Evolutionary conservation across 2,888 invertebrate species (phyloP), one percentile per base, ranked within the genome.

Genomic region (Gasteruption jaculator): DNA sequence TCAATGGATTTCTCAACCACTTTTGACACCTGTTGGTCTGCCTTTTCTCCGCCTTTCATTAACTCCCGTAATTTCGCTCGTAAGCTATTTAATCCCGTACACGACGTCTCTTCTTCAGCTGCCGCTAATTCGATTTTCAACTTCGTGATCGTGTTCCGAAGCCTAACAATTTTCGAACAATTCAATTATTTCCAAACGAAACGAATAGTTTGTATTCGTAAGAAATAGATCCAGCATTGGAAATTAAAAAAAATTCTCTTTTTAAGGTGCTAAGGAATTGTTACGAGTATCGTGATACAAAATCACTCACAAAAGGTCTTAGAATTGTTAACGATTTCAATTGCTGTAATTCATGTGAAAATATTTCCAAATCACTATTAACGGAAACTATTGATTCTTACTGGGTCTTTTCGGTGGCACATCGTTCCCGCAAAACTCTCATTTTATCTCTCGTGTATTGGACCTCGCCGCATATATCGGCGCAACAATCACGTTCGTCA

Each of bases 41-140:
- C 49, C 36, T 48, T 51, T 38, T 57, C 49, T 10, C 54, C 58
- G 15, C 54, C 62, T 43, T 58, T 60, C 57, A 56, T 60, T 37
- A 68, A 43, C 31, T 65, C 61, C 1, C 58, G 53, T 29, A 69
- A 48, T 43, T 65, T 67, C 12, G 58, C 61, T 40, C 62, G 56
- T 14, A 67, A 45, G 36, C 59, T 63, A 50, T 65, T 63, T 35
- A 68, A 39, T 33, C 61, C 62, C 7, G 54, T 54, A 33, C 65
- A 66, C 3, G 62, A 65, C 16, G 54, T 56, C 30, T 62, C 62
- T 27, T 61, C 61, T 41, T 63, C 58, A 5, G 50, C 52, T 32
- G 64, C 52, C 10, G 50, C 54, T 15, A 69, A 46, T 36, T 50
- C 55, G 40, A 58, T 39, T 43, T 47, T 56, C 46, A 67, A 47